Evolutionary conservation across 2,888 invertebrate genomes (phyloP), one percentile per base, ranked within the genome.

Genomic region (Drosophila subquinaria): DNA sequence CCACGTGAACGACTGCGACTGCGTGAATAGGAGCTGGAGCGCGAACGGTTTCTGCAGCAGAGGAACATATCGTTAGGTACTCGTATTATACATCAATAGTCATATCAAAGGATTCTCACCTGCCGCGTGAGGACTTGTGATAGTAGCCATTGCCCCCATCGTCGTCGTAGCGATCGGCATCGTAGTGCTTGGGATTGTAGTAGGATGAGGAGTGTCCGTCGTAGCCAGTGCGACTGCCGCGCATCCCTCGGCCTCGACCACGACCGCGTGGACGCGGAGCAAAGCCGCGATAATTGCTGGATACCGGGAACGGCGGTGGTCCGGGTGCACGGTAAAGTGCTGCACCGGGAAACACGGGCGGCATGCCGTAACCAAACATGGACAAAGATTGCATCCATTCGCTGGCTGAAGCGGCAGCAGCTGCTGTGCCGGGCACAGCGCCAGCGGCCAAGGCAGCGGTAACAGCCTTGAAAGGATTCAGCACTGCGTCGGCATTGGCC

Each of bases 121-220:
- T 82, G 50, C 76, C 78, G 1, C 83, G 80, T 3, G 87, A 71
- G 2, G 82, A 77, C 55, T 82, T 90, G 27, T 82, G 84, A 47
- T 94, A 94, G 77, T 94, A 94, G 73, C 93, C 93, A 78, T 93
- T 93, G 75, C 94, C 94, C 33, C 94, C 95, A 50, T 95, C 94
- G 76, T 95, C 95, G 70, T 95, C 86, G 20, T 87, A 89, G 13
- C 82, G 93, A 63, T 94, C 94, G 23, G 93, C 92, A 56, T 94
- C 94, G 45, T 94, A 95, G 55, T 95, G 95, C 79, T 95, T 95
- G 75, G 88, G 82, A 72, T 88, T 89, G 50, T 90, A 92, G 55
- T 91, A 90, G 17, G 90, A 86, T 3, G 85, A 89, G 4, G 87
- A 76, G n/a, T 83, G 69, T 1, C 82, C 80, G 0, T 89, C 86